Percentiles rank a stretch among this genome's conserved stretches.
phyloP scores from a whole-genome alignment of 2,888 invertebrate genomes.

The Gari tellinella region DNA sequence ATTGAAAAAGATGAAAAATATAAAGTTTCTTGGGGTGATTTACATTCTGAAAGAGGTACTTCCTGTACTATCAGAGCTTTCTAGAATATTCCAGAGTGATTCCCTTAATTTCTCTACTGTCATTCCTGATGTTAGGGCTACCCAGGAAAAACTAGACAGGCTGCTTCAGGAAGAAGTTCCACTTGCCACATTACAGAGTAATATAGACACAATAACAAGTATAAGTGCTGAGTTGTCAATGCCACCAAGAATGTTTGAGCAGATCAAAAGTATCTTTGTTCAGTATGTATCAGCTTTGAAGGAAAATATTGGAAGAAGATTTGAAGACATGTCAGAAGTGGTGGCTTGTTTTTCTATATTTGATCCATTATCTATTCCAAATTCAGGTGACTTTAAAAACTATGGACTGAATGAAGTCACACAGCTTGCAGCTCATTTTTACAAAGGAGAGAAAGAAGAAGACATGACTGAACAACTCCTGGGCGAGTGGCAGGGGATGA shows the following conservation, averaged over 20 bases:
- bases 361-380: constrained; percentile 33
- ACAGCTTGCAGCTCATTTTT: constrained; percentile 31
- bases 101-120: constrained; percentile 26
- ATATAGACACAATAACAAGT: constrained; percentile 36
- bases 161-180: constrained; percentile 22
- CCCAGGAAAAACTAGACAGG: constrained; percentile 9
- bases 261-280: constrained; percentile 16
- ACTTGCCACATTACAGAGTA: constrained; percentile 9
- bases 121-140: constrained; percentile 7
- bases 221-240: constrained; percentile 25
- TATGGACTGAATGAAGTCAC: constrained; percentile 16
- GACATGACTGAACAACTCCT: constrained; percentile 13
- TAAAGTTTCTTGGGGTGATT: constrained; percentile 8
- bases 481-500: constrained; percentile 38
- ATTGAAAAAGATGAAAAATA: constrained; percentile 26
- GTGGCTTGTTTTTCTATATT: constrained; percentile 29
- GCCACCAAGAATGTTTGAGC: constrained; percentile 9
- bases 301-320: constrained; percentile 27
- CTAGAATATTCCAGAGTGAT: constrained; percentile 35
- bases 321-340: constrained; percentile 17
- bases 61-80: constrained; percentile 37
- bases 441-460: not conserved
- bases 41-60: constrained; percentile 39
- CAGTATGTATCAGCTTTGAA: constrained; percentile 35
- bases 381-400: constrained; percentile 7